Evolutionary conservation across 2,113 vertebrate genomes (phyloP).

Genomic region (Micronycteris hirsuta): DNA sequence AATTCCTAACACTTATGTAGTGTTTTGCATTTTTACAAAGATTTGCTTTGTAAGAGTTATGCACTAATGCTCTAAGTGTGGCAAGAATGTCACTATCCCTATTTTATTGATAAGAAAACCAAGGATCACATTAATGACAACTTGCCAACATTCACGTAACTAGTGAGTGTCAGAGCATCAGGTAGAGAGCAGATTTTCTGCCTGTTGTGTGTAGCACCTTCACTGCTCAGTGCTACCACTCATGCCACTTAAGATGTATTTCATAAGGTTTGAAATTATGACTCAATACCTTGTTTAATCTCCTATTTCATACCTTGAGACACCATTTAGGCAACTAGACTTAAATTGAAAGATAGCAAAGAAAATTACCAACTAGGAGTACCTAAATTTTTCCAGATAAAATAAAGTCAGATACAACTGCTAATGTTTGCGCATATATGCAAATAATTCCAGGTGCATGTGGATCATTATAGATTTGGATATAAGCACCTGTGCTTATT

Average conservation of each 20-base stretch:
- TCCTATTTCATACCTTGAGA: conserved; percentile 20
- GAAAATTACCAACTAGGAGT: background rate
- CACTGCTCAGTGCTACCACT: background rate
- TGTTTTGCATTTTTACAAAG: conserved; percentile 25
- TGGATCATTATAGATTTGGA: background rate
- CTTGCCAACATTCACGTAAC: background rate
- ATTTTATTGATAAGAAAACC: conserved; percentile 8
- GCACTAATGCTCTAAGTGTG: background rate
- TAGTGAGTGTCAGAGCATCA: background rate
- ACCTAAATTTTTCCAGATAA: background rate
- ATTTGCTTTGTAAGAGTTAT: background rate
- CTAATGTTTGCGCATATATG: background rate
- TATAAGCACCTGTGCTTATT: conserved; percentile 27
- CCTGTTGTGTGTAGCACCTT: background rate
- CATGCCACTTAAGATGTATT: background rate
- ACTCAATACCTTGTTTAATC: background rate
- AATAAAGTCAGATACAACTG: background rate
- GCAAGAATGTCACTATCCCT: background rate
- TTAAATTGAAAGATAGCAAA: background rate
- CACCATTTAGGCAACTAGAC: background rate
- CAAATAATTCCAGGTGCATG: conserved; percentile 28
- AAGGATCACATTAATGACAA: background rate
- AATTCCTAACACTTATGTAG: background rate
- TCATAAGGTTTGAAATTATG: conserved; percentile 36
- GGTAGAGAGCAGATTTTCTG: background rate